These are phyloP conservation scores for Tragopan temminckii DNA, from an alignment of 2,797 vertebrate genomes.

Conservation along the genomic window DNA sequence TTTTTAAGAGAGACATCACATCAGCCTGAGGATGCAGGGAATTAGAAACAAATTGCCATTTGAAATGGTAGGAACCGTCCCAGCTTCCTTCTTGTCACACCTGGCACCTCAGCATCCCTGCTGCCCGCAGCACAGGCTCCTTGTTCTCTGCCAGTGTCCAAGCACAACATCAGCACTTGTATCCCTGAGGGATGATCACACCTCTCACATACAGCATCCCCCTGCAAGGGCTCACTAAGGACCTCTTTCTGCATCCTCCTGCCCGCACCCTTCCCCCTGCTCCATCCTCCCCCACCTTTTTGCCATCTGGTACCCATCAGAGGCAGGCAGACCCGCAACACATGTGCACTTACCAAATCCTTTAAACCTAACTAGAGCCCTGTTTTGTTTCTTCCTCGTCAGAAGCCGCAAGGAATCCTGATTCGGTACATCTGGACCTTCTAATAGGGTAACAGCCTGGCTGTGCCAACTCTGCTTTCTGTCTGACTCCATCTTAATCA, in stretches of 20 bases:
- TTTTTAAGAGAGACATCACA: conserved; percentile 26
- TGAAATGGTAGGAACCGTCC: not conserved
- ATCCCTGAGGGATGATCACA: not conserved
- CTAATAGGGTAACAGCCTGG: conserved; percentile 66
- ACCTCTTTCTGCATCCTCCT: not conserved
- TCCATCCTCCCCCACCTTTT: conserved; percentile 36
- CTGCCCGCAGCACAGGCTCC: fast-evolving
- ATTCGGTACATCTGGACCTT: conserved; percentile 71
- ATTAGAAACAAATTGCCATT: conserved; percentile 5
- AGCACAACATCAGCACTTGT: not conserved
- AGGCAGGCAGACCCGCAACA: conserved; percentile 65
- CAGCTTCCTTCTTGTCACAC: not conserved
- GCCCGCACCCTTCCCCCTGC: not conserved
- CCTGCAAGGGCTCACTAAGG: conserved; percentile 3
- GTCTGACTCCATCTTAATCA: conserved; percentile 54
- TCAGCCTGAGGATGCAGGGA: conserved; percentile 10
- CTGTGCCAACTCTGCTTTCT: conserved; percentile 64
- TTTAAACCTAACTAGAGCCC: conserved; percentile 66
- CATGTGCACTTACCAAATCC: conserved; percentile 59
- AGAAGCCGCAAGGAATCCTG: conserved; percentile 62
- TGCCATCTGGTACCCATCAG: conserved; percentile 73
- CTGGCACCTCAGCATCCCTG: not conserved
- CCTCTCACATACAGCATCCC: not conserved
- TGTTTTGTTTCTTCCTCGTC: conserved; percentile 71
- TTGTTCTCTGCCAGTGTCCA: not conserved